A percentile compares a stretch with the other conserved stretches of the same genome.
Conservation (phyloP, 2,113 vertebrate species). For the Carlito syrichta region DNA sequence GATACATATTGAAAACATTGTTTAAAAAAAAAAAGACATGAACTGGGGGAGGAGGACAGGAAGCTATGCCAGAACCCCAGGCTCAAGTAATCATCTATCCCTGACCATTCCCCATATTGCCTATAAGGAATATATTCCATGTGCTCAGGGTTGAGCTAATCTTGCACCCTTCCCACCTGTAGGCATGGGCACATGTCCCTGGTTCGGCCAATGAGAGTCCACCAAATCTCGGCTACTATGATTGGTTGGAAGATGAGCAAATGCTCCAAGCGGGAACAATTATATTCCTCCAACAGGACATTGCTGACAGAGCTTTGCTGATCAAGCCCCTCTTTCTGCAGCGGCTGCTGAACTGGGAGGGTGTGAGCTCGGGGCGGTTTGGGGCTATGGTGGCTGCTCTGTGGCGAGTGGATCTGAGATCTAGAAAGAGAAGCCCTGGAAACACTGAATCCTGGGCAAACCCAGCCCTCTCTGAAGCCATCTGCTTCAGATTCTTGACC, state of each 20-base stretch:
- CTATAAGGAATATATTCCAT: background rate
- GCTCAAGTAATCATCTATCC: background rate
- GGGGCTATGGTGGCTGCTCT: background rate
- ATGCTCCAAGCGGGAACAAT: background rate
- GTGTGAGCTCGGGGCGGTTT: background rate
- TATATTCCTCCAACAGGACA: background rate
- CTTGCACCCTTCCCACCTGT: background rate
- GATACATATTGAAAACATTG: background rate
- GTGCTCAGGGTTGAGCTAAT: background rate
- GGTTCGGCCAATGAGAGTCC: background rate
- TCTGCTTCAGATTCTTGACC: background rate
- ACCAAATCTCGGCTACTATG: background rate
- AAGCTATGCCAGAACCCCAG: background rate
- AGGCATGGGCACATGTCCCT: background rate
- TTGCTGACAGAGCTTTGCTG: background rate
- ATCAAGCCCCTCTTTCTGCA: background rate
- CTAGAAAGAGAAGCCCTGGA: background rate
- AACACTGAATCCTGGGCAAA: background rate
- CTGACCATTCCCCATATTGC: background rate
- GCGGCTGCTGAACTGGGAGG: background rate
- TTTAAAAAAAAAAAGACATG: background rate
- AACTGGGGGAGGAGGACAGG: background rate
- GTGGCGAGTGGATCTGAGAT: background rate
- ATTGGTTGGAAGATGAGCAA: background rate
- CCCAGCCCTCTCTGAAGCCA: background rate